Percentiles rank a stretch among this genome's conserved stretches.
phyloP scores from a whole-genome alignment of 2,113 vertebrate species.

The Ornithorhynchus anatinus region DNA sequence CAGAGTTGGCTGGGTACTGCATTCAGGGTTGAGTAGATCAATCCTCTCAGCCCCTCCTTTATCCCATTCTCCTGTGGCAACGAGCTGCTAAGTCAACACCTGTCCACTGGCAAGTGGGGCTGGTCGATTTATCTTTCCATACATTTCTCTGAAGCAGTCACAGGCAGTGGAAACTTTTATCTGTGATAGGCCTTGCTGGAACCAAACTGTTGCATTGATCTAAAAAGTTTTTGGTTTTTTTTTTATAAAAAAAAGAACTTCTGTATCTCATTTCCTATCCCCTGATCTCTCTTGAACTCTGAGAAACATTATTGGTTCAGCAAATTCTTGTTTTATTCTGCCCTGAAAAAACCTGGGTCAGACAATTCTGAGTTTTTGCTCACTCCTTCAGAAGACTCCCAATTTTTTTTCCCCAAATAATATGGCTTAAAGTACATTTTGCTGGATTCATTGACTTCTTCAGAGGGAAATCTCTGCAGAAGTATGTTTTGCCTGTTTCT shows the following conservation, averaged over 20 bases:
- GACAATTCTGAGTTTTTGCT: neutral
- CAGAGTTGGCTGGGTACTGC: too few species aligned
- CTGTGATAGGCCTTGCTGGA: too few species aligned
- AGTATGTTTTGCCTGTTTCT: neutral
- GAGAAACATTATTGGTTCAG: neutral
- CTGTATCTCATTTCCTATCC: neutral
- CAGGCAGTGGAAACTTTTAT: too few species aligned
- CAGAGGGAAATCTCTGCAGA: neutral
- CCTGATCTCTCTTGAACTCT: neutral
- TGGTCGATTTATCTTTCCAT: rapidly evolving
- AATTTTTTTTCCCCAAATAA: neutral
- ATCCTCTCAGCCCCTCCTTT: neutral
- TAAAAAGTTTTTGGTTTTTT: too few species aligned
- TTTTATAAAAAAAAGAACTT: too few species aligned
- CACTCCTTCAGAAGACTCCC: neutral
- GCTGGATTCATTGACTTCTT: neutral
- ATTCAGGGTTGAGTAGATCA: too few species aligned
- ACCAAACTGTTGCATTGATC: neutral
- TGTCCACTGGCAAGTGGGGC: neutral
- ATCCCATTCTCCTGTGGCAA: neutral
- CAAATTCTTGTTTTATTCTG: neutral
- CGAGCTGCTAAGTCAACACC: neutral
- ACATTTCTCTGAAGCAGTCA: too few species aligned
- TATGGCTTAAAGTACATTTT: neutral
- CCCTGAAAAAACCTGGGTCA: too few species aligned